Evolutionary conservation across 2,797 vertebrate genomes (phyloP), one percentile per base, ranked within the genome.

Genomic region (Acanthis flammea): DNA sequence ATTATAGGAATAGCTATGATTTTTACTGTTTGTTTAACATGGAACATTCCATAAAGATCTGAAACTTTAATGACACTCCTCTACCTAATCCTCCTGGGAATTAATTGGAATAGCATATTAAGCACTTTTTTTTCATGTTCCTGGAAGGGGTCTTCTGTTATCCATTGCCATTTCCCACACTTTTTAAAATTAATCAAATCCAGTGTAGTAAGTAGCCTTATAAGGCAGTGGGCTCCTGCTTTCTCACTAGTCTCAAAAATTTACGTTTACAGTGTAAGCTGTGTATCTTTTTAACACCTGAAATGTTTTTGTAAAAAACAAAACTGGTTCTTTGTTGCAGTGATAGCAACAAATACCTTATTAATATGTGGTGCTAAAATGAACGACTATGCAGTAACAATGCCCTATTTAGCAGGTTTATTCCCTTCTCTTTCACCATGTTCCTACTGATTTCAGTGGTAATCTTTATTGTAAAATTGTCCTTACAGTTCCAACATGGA

Each of bases 1-100:
- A 70, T 79, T 76, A 62, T 19, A 90, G 47, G 89, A 80, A 92
- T 84, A 94, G 79, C 39, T 72, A 74, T 44, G 28, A 74, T 57
- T 97, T 94, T 97, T 95, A 94, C 70, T 94, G 81, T 88, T 96
- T 96, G 81, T 90, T 93, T 96, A 94, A 95, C 91, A 96, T 10
- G 48, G 60, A 88, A 94, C 92, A 70, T 92, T 74, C 48, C 21
- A 82, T 89, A 96, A 96, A 45, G 30, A 93, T 70, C 70, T 79
- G 80, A 92, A 80, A 94, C 33, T 31, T 57, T 92, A 79, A 89
- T 88, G 87, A 92, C 18, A 51, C 3, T 33, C 9, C 62, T 68
- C 19, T 57, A 57, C 72, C 68, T 90, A 76, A 93, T 80, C 67
- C 74, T 83, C 35, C 25, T 39, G 19, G 48, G 79, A 92, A 67